Evolutionary conservation across 2,797 vertebrate genomes (phyloP).

Genomic region (Botia kubotai): DNA sequence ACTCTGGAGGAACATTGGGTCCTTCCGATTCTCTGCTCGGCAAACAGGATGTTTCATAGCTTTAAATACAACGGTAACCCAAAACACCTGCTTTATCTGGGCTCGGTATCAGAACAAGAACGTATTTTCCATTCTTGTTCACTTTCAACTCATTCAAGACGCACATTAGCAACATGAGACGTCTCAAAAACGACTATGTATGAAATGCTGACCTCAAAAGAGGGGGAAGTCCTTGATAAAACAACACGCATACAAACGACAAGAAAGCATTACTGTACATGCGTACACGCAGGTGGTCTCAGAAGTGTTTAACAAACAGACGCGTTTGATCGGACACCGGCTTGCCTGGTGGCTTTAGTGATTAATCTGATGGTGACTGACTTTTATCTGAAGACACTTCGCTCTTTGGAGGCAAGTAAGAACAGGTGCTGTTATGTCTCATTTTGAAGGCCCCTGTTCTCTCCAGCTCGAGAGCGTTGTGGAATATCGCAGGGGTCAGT

Average conservation of each 20-base stretch:
- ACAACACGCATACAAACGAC: conserved; percentile 72
- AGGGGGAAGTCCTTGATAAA: conserved; percentile 63
- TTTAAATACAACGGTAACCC: conserved; percentile 74
- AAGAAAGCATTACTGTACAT: conserved; percentile 71
- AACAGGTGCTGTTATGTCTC: conserved; percentile 81
- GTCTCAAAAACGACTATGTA: conserved; percentile 73
- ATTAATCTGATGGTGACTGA: conserved; percentile 80
- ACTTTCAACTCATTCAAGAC: conserved; percentile 64
- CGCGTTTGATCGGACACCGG: conserved; percentile 67
- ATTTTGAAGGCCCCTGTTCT: conserved; percentile 49
- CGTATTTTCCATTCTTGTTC: conserved; percentile 76
- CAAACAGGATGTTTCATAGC: conserved; percentile 73
- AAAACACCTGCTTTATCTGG: conserved; percentile 74
- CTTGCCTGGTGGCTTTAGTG: conserved; percentile 78
- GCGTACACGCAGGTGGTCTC: conserved; percentile 78
- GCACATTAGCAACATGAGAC: conserved; percentile 60
- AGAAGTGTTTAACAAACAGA: conserved; percentile 76
- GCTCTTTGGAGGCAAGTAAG: conserved; percentile 71
- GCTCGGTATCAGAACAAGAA: conserved; percentile 72
- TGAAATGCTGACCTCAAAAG: conserved; percentile 69
- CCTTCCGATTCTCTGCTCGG: conserved; percentile 65
- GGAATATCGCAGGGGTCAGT: conserved; percentile 16
- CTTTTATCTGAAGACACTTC: conserved; percentile 76
- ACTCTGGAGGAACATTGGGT: conserved; percentile 63
- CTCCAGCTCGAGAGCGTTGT: conserved; percentile 31